A percentile compares a stretch with the other conserved stretches of the same genome.
Conservation (phyloP, 2,797 vertebrate genomes). For the Sylvilagus floridanus region DNA sequence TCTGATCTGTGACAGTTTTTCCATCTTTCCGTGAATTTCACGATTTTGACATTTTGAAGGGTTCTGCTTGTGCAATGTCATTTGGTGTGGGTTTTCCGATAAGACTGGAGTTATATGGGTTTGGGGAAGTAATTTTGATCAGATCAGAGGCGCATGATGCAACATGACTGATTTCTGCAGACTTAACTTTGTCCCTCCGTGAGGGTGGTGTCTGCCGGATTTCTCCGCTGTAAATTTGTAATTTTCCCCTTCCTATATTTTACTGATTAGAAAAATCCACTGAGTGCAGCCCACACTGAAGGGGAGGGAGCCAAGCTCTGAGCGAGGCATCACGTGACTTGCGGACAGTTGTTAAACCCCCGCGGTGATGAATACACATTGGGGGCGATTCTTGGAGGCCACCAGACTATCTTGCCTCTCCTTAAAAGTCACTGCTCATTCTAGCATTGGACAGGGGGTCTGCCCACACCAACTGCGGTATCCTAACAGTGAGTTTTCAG, state of each 20-base stretch:
- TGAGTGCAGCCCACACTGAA: not conserved
- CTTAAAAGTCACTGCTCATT: not conserved
- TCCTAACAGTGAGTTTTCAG: not conserved
- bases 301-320: not conserved
- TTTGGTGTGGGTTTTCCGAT: not conserved
- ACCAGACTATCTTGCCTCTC: not conserved
- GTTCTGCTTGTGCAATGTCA: not conserved
- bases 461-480: not conserved
- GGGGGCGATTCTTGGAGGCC: not conserved
- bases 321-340: not conserved
- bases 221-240: not conserved
- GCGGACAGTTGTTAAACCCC: not conserved
- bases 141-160: not conserved
- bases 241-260: not conserved
- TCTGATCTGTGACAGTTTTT: not conserved
- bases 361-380: not conserved
- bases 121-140: not conserved
- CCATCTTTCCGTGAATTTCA: not conserved
- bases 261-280: not conserved
- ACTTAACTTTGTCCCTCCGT: not conserved
- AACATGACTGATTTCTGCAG: not conserved
- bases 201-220: not conserved
- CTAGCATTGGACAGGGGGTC: not conserved
- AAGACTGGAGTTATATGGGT: not conserved
- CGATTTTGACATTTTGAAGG: not conserved